Evolutionary conservation across 2,888 invertebrate genomes (phyloP), one percentile per base, ranked within the genome.

Genomic region (Papilio demoleus): DNA sequence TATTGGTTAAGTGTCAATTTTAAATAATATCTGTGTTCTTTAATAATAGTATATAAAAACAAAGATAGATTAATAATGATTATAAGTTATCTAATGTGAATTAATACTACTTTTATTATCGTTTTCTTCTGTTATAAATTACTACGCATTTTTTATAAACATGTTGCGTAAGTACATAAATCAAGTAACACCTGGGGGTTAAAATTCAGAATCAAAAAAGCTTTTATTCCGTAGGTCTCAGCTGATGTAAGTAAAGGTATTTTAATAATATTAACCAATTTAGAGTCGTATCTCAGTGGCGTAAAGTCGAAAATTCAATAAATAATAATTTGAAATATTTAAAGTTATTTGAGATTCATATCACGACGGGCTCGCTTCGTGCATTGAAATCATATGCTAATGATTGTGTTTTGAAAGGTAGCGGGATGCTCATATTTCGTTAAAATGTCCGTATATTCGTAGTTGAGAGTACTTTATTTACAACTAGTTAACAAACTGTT

Each of bases 341-440:
- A 58, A 56, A 59, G 73, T 77, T 73, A 77, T 80, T 84, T 78
- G 73, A 68, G 72, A 85, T 83, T 80, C 84, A 72, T 72, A 75
- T 76, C 83, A 83, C 81, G 82, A 69, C 72, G 68, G 71, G 71
- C 67, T 70, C 77, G 77, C 76, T 76, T 77, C 73, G 74, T 77
- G 80, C 77, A 83, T 85, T 80, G 80, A 81, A 83, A 86, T 82
- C 76, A 79, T 78, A 78, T 73, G 75, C 76, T 84, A 83, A 83
- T 84, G 80, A 79, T 74, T 75, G 80, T 81, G 80, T 80, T 82
- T 81, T 78, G 76, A 64, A 64, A 70, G 47, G 42, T 38, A 19
- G 22, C 38, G 73, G 69, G 70, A 74, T 53, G 50, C 14, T 61
- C 50, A 61, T 67, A 34, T 75, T 72, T 71, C 76, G 74, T 75